Evolutionary conservation across 2,888 invertebrate species (phyloP).

Genomic region (Gymnosoma rotundatum): DNA sequence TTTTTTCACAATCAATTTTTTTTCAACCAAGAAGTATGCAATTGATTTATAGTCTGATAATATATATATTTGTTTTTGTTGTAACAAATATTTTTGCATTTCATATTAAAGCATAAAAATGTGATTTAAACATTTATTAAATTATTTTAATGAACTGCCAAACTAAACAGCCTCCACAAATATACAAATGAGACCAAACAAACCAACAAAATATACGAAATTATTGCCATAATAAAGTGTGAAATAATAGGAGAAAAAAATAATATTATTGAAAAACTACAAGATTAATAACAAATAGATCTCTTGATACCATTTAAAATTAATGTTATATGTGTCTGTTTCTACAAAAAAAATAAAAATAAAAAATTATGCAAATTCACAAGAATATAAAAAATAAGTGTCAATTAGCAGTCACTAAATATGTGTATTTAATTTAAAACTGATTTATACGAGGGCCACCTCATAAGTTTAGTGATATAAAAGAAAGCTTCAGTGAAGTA

Average conservation of each 20-base stretch:
- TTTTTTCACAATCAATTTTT: neutral
- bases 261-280: conserved; percentile 35
- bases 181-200: conserved; percentile 21
- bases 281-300: conserved; percentile 66
- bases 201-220: neutral
- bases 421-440: conserved; percentile 62
- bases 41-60: conserved; percentile 18
- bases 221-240: conserved; percentile 63
- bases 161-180: conserved; percentile 58
- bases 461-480: neutral
- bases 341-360: conserved; percentile 20
- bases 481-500: too few species aligned
- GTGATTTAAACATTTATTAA: conserved; percentile 62
- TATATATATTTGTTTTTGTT: neutral
- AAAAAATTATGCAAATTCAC: conserved; percentile 15
- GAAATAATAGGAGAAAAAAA: conserved; percentile 54
- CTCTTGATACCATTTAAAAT: conserved; percentile 68
- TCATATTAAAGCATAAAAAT: conserved; percentile 49
- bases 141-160: conserved; percentile 69
- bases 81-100: conserved; percentile 3
- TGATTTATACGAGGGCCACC: conserved; percentile 8
- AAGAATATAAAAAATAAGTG: conserved; percentile 52
- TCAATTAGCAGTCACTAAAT: conserved; percentile 68
- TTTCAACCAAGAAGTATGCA: neutral
- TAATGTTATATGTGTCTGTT: conserved; percentile 47